Evolutionary conservation across 2,113 vertebrate species (phyloP).

Genomic region (Paramisgurnus dabryanus): DNA sequence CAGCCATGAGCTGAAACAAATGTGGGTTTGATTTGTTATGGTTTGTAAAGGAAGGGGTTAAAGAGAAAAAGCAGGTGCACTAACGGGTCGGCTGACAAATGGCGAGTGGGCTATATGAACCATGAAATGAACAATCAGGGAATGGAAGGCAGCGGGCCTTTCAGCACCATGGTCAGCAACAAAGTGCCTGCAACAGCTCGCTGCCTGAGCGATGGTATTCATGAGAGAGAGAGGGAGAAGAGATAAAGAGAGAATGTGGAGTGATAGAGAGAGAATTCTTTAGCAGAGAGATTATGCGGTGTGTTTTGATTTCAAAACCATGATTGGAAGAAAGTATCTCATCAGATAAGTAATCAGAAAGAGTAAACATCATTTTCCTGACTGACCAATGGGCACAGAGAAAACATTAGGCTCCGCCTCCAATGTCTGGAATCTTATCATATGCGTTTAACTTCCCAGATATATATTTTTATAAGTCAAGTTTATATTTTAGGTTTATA

Average conservation of each 20-base stretch:
- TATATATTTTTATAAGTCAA: not conserved
- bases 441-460: not conserved
- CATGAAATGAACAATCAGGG: conserved; percentile 83
- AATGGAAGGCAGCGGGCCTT: conserved; percentile 78
- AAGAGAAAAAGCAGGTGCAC: conserved; percentile 75
- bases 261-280: conserved; percentile 32
- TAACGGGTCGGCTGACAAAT: conserved; percentile 81
- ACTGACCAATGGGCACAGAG: conserved; percentile 9
- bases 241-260: conserved; percentile 49
- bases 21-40: conserved; percentile 77
- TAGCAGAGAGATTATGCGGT: conserved; percentile 35
- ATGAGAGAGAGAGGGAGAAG: conserved; percentile 65
- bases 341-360: conserved; percentile 35
- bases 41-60: conserved; percentile 78
- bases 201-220: conserved; percentile 78
- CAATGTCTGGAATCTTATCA: not conserved
- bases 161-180: conserved; percentile 82
- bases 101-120: conserved; percentile 80
- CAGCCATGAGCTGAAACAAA: conserved; percentile 70
- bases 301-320: conserved; percentile 43
- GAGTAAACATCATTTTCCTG: conserved; percentile 25
- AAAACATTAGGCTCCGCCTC: conserved; percentile 14
- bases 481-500: not conserved
- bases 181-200: conserved; percentile 80
- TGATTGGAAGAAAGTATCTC: conserved; percentile 40